Percentiles rank a stretch among this genome's conserved stretches.
These are phyloP conservation scores for Sceloporus undulatus DNA, from an alignment of 2,113 vertebrate species.

Conservation along the genomic window DNA sequence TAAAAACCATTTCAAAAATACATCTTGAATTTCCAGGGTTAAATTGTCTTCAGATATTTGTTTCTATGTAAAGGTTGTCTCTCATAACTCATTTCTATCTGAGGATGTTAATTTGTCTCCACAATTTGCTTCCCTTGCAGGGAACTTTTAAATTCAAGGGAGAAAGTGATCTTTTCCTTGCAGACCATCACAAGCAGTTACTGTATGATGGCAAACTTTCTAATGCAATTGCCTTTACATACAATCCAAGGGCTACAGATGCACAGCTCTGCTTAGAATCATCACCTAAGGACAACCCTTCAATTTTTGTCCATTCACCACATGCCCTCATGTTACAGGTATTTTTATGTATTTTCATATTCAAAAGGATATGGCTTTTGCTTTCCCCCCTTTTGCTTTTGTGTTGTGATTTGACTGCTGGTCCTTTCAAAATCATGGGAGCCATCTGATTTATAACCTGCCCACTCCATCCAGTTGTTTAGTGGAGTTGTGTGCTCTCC, in stretches of 20 bases:
- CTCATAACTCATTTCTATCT: not conserved
- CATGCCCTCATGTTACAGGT: slow-evolving; percentile 99
- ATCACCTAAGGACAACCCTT: slow-evolving; percentile 94
- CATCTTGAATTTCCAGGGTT: not conserved
- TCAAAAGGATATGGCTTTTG: not conserved
- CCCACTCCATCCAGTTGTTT: not conserved
- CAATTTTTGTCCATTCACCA: slow-evolving; percentile 97
- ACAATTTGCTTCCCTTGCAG: slow-evolving; percentile 71
- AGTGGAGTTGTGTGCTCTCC: not conserved
- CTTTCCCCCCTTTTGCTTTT: not conserved
- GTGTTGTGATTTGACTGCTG: not conserved
- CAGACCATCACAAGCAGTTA: slow-evolving; percentile 93
- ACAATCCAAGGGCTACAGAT: slow-evolving; percentile 96
- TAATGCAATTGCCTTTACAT: slow-evolving; percentile 91
- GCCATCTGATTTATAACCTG: not conserved
- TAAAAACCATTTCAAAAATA: not conserved
- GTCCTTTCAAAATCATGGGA: not conserved
- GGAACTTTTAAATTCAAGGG: slow-evolving; percentile 97
- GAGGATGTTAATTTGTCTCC: not conserved
- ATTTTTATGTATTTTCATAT: slow-evolving; percentile 44
- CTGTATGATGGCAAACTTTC: slow-evolving; percentile 96
- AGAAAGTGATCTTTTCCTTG: slow-evolving; percentile 96
- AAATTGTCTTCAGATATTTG: not conserved
- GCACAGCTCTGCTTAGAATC: slow-evolving; percentile 98
- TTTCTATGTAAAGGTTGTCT: not conserved